Evolutionary conservation across 2,888 invertebrate genomes (phyloP).

Genomic region (Lydus trimaculatus): DNA sequence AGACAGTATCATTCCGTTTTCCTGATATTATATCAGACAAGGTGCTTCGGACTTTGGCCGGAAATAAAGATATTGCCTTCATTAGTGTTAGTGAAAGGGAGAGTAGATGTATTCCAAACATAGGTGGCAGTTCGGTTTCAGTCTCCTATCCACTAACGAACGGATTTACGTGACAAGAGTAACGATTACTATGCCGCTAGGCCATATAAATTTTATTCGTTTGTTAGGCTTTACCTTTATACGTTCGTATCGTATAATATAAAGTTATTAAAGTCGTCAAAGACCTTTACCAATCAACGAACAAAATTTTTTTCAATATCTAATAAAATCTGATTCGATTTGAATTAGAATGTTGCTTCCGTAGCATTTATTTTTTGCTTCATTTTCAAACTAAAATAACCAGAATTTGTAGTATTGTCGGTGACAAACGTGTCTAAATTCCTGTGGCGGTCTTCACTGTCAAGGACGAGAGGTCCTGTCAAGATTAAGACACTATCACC

Average conservation of each 20-base stretch:
- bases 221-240: conserved; percentile 8
- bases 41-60: conserved; percentile 17
- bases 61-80: conserved; percentile 24
- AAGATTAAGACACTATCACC: conserved; percentile 22
- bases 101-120: conserved; percentile 7
- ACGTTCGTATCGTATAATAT: not conserved
- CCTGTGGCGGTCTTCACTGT: not conserved
- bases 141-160: conserved; percentile 17
- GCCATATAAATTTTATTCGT: conserved; percentile 4
- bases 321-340: not conserved
- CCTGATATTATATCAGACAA: conserved; percentile 15
- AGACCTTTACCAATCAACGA: not conserved
- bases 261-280: not conserved
- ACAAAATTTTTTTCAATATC: not conserved
- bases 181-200: conserved; percentile 4
- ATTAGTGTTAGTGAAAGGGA: conserved; percentile 13
- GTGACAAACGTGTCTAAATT: not conserved
- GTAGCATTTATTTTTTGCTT: not conserved
- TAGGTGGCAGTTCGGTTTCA: conserved; percentile 14
- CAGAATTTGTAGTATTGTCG: not conserved
- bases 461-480: conserved; percentile 10
- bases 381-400: not conserved
- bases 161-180: conserved; percentile 16
- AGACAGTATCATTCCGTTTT: conserved; percentile 13
- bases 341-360: not conserved